Conservation (phyloP, 2,113 vertebrate species). For the Clupea harengus region DNA sequence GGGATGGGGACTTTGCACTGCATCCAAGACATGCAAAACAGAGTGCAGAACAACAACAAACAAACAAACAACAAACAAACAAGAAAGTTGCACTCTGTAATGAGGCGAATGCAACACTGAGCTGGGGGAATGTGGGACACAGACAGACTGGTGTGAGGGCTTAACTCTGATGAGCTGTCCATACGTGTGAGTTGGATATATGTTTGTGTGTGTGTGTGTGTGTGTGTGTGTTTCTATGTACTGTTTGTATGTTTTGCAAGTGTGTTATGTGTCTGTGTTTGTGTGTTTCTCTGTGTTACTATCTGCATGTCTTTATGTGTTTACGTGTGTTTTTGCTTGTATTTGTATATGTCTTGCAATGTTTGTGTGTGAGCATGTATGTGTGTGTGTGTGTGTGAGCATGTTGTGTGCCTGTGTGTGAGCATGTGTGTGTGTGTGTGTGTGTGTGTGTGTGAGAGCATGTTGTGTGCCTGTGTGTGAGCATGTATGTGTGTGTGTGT, state of each 20-base stretch:
- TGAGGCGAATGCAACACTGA: neutral
- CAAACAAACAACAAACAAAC: neutral
- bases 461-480: conserved; percentile 29
- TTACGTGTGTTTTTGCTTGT: neutral
- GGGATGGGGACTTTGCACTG: conserved; percentile 8
- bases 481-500: conserved; percentile 36
- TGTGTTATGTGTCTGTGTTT: neutral
- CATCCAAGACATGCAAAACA: neutral
- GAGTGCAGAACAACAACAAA: neutral
- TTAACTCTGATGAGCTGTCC: neutral
- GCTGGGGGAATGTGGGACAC: neutral
- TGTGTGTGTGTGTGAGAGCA: neutral
- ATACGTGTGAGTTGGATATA: conserved; percentile 5
- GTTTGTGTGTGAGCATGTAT: neutral
- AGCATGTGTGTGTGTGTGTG: conserved; percentile 27
- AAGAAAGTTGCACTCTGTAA: conserved; percentile 7
- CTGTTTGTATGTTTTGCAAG: neutral
- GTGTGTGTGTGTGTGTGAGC: no score
- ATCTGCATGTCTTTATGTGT: neutral
- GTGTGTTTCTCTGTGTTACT: neutral
- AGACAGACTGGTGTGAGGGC: no score
- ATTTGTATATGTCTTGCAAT: neutral
- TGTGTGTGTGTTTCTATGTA: conserved; percentile 44
- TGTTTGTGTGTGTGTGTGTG: conserved; percentile 20
- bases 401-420: conserved; percentile 27